A percentile compares a stretch with the other conserved stretches of the same genome.
phyloP scores from a whole-genome alignment of 2,797 vertebrate genomes.

The Lophotriccus pileatus region DNA sequence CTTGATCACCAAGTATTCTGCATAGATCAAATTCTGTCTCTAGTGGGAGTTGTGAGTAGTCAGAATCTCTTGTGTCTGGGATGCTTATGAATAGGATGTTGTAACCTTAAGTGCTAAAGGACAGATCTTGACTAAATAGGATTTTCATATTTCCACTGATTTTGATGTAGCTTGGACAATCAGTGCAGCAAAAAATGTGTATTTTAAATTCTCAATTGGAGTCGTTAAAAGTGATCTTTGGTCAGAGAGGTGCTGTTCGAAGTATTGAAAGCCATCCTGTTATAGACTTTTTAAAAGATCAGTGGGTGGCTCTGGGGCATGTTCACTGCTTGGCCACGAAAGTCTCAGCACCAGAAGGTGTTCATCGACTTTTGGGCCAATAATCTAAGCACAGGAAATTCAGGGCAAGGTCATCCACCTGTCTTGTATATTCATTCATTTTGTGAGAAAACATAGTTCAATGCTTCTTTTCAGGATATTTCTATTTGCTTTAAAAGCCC shows the following conservation, averaged over 20 bases:
- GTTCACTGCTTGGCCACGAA: not conserved
- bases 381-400: not conserved
- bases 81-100: not conserved
- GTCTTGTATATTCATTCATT: not conserved
- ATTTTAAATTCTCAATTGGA: not conserved
- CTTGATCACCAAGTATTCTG: not conserved
- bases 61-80: not conserved
- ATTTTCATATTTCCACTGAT: not conserved
- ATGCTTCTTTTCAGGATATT: not conserved
- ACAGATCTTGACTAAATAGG: not conserved
- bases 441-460: not conserved
- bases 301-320: not conserved
- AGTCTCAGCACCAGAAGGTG: not conserved
- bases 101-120: not conserved
- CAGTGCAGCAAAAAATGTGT: not conserved
- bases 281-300: not conserved
- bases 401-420: not conserved
- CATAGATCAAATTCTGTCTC: not conserved
- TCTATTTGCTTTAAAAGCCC: not conserved
- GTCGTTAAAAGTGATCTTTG: not conserved
- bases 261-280: not conserved
- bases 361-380: not conserved
- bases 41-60: not conserved
- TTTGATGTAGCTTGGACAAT: not conserved
- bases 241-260: not conserved